Base-by-base conservation (phyloP, 2,113 vertebrate genomes). In the Circaetus gallicus region DNA sequence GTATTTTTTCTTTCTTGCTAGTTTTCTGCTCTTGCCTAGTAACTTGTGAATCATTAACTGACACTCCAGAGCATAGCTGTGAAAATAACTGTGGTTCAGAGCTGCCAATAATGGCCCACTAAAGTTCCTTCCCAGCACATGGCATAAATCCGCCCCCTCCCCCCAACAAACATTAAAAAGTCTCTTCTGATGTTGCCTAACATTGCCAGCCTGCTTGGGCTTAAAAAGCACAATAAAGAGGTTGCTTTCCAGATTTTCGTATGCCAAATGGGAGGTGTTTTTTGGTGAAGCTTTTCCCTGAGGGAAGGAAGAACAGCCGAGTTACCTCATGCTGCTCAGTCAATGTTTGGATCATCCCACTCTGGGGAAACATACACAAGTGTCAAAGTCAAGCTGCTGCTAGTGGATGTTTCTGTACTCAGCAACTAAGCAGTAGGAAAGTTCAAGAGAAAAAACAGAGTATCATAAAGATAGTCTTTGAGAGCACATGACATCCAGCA, bases 321-420 rank as follows among this genome's bases (percentile, higher is more conserved):
- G 91, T 59, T 84, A 96, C 90, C 55, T 93, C 96, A 76, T 21
- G 31, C 86, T 94, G 93, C 94, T 95, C 45, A 93, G 96, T 70
- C 3, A 47, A 86, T 69, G 96, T 96, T 94, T 91, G 96, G 69
- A 96, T 86, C 96, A 97, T 93, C 86, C 93, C 74, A 92, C 97
- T 97, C 96, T 29, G 16, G 97, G 97, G 97, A 96, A 97, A 96
- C 84, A 95, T 50, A 96, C 70, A 82, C 82, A 82, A 96, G 93
- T 92, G 97, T 94, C 97, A 95, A 93, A 97, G 96, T 98, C 97
- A 98, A 98, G 97, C 95, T 98, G 97, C 96, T 98, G 70, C 89
- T 84, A 66, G 91, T 89, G 85, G 96, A 96, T 97, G 82, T 97
- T 97, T 97, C 96, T 95, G 63, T 81, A 91, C 74, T 95, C 61